Conservation (phyloP, 2,797 vertebrate species). For the Labroides dimidiatus region DNA sequence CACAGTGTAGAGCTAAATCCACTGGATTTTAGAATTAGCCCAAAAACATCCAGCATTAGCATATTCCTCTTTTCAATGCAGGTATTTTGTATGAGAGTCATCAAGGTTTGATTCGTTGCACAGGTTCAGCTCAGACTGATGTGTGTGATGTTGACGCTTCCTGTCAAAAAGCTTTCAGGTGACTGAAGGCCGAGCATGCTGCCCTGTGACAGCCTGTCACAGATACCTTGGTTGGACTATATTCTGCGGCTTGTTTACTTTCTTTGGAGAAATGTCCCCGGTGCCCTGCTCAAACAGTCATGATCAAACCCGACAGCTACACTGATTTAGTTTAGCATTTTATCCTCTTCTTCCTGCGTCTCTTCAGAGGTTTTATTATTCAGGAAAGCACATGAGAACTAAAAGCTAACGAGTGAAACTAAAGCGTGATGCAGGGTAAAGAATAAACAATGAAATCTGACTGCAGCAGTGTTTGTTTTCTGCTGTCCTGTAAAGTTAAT, state of each 20-base stretch:
- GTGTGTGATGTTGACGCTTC: not conserved
- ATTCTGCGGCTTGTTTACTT: constrained; percentile 22
- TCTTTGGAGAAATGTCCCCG: constrained; percentile 3
- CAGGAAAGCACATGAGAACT: no score
- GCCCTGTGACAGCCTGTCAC: constrained; percentile 41
- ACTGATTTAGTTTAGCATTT: constrained; percentile 12
- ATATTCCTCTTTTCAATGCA: constrained; percentile 1
- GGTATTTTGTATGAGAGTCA: not conserved
- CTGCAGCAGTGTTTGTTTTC: constrained; percentile 1
- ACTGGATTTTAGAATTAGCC: constrained; percentile 7
- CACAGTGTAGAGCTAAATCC: not conserved
- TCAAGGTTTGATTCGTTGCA: constrained; percentile 2
- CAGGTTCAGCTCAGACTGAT: not conserved
- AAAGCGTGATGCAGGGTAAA: not conserved
- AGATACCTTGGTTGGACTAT: constrained; percentile 35
- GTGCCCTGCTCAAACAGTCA: not conserved
- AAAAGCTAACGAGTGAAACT: not conserved
- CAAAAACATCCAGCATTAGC: constrained; percentile 5
- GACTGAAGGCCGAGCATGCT: not conserved
- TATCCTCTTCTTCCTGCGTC: not conserved
- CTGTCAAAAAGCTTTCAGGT: constrained; percentile 17
- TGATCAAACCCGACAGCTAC: constrained; percentile 3
- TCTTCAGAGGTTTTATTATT: no score
- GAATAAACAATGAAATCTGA: constrained; percentile 11
- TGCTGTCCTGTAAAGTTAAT: constrained; percentile 17